Evolutionary conservation across 1,140 invertebrate species (phyloP).

Genomic region (Drosophila elegans): DNA sequence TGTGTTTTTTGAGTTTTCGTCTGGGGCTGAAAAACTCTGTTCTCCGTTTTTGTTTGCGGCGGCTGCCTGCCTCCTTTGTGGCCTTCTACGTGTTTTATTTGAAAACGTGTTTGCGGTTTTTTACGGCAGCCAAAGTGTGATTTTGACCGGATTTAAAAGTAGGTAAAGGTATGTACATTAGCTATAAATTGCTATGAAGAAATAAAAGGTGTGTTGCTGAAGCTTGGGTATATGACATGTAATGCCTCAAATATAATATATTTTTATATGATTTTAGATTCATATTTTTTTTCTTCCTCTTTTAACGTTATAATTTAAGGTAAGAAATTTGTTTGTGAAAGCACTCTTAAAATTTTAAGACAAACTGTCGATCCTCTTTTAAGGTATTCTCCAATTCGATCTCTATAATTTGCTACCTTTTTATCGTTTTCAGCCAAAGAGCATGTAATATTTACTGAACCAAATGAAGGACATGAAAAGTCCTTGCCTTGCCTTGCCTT

Average conservation of each 20-base stretch:
- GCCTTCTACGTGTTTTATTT: slow-evolving; percentile 16
- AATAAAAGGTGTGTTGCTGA: background rate
- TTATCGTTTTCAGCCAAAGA: background rate
- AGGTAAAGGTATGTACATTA: background rate
- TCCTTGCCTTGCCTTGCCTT: slow-evolving; percentile 19
- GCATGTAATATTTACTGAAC: slow-evolving; percentile 29
- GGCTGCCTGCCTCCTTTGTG: slow-evolving; percentile 30
- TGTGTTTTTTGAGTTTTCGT: slow-evolving; percentile 43
- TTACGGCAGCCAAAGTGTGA: slow-evolving; percentile 31
- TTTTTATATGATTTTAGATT: too few species aligned
- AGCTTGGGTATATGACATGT: background rate
- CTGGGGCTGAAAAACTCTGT: slow-evolving; percentile 21
- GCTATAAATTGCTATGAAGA: background rate
- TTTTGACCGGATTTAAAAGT: slow-evolving; percentile 9
- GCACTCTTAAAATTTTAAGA: too few species aligned
- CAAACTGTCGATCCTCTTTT: background rate
- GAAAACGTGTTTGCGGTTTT: slow-evolving; percentile 25
- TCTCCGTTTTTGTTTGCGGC: slow-evolving; percentile 40
- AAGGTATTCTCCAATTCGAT: slow-evolving; percentile 5
- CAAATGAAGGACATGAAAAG: slow-evolving; percentile 44
- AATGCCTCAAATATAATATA: too few species aligned
- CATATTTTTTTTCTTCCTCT: too few species aligned
- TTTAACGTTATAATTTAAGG: too few species aligned
- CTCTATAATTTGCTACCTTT: background rate
- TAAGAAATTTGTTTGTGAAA: too few species aligned